Base-by-base conservation (phyloP, 2,888 invertebrate species). In the Hybos culiciformis region DNA sequence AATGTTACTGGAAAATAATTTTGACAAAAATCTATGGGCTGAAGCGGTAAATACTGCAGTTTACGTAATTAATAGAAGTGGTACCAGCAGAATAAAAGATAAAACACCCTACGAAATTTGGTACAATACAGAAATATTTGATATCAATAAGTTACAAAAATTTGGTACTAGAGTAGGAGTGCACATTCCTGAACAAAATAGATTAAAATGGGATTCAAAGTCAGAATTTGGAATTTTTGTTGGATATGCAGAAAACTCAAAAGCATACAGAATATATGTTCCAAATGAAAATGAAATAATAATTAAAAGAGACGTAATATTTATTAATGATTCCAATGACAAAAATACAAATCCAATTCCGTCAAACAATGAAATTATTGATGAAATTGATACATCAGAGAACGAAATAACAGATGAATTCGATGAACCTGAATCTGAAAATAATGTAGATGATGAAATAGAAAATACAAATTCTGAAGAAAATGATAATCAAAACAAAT, bases 31-130 rank as follows among this genome's bases (percentile, higher is more conserved):
- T 4, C 44, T 58, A 6, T 61, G 59, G 60, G 57, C 59, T n/a
- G 61, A 62, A 49, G 60, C 60, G 1, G 53, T 58, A 0, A 50
- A 52, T 6, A 56, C 53, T 46, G 55, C 56, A 5, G 51, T 53
- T 1, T 59, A 57, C 41, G 40, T 58, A 14, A 42, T 60, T 3
- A 60, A 61, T 36, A 43, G 58, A 23, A 56, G 42, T 1, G 52
- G 48, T 24, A 47, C 46, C 24, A 49, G 43, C 21, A 15, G 41
- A n/a, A 39, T 46, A 6, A 31, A 41, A 14, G 20, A 42, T 12
- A 52, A 48, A 42, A 47, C 50, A 29, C 50, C 54, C 18, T 48
- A 44, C 39, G 51, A 53, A 33, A 26, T 49, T 15, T 52, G 50
- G 50, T 42, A 29, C 37, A 42, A 39, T 21, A 48, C 49, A 39